A percentile compares a stretch with the other conserved stretches of the same genome.
Evolutionary conservation across 2,113 vertebrate genomes (phyloP).

Genomic region (Channa argus): DNA sequence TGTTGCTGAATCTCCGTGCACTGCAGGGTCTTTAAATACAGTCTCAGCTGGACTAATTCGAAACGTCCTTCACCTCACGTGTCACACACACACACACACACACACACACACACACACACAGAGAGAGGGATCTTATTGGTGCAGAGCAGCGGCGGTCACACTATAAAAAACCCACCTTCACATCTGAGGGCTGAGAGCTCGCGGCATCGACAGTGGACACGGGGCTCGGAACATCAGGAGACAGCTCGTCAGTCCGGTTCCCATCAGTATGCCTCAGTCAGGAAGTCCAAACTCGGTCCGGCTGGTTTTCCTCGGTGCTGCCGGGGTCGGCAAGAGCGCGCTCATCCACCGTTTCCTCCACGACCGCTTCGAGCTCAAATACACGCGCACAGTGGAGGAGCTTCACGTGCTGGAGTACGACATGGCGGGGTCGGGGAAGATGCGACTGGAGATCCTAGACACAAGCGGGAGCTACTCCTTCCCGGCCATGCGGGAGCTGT

Average conservation of each 20-base stretch:
- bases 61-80: background rate
- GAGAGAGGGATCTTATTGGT: constrained; percentile 11
- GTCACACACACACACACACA: background rate
- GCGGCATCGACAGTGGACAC: background rate
- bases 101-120: background rate
- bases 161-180: constrained; percentile 16
- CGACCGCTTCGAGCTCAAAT: constrained; percentile 73
- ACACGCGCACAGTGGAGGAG: constrained; percentile 84
- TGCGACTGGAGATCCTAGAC: constrained; percentile 82
- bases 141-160: background rate
- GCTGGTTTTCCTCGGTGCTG: constrained; percentile 81
- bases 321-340: constrained; percentile 82
- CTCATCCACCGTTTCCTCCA: constrained; percentile 81
- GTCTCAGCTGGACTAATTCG: background rate
- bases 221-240: background rate
- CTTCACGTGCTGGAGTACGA: constrained; percentile 79
- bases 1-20: background rate
- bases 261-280: constrained; percentile 59
- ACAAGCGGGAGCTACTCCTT: constrained; percentile 85
- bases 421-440: constrained; percentile 34
- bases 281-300: constrained; percentile 63
- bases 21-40: no score
- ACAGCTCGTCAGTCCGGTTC: background rate
- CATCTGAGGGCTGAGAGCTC: background rate
- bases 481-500: constrained; percentile 83